Base-by-base conservation (phyloP, 2,113 vertebrate genomes). In the Rhynchomys soricoides region DNA sequence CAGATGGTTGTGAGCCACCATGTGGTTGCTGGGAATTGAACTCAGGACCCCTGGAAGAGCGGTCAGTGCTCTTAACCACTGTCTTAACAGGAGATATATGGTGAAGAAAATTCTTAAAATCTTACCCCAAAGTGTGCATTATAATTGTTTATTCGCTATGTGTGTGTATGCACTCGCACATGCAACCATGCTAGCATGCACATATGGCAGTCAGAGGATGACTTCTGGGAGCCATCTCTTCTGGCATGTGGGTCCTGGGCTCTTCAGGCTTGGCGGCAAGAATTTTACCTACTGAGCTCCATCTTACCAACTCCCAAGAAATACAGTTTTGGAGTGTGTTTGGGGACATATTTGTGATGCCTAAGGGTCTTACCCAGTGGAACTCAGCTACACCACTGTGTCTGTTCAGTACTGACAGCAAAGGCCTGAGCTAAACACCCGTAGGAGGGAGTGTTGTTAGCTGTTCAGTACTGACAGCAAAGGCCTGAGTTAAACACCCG, bases 111-210 rank as follows among this genome's bases (percentile, higher is more conserved):
- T 34, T 31, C 12, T 43, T 50, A 71, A 13, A 64, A 37, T 86
- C 43, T 81, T 73, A 59, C 43, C 66, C 5, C 43, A 83, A 8
- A 26, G 22, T 40, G 2, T 0, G 16, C 22, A 6, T 26, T 64
- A 31, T 31, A 64, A 31, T 82, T n/a, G n/a, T 59, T 83, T 62
- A 59, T 83, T 83, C 43, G n/a, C 15, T 29, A 4, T 26, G 40
- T 29, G 73, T 24, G 45, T 12, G 11, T 3, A 2, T 15, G 4
- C 26, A 17, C 15, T 17, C 1, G 1, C 52, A 19, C 10, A 5
- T 34, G 24, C 43, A 66, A 31, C 66, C 9, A 19, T 66, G 24
- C 24, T 43, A 31, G 26, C 13, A 4, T 66, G 45, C 19, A 48
- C 85, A 24, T 24, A 24, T 17, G 24, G 81, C n/a, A 21, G 34